phyloP scores from a whole-genome alignment of 1,140 invertebrate genomes.

The Aphidius gifuensis region DNA sequence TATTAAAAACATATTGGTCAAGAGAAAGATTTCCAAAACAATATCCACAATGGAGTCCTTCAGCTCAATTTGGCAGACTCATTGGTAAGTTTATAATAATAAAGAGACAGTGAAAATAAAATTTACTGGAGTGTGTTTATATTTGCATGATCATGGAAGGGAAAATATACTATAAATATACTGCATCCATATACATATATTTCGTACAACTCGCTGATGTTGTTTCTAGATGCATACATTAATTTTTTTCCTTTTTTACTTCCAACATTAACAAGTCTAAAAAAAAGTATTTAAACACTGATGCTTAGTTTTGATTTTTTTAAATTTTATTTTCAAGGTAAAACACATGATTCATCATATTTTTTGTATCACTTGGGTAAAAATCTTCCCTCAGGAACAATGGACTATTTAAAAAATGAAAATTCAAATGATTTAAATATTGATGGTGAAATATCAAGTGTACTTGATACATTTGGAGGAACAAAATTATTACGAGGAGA shows the following conservation, averaged over 20 bases:
- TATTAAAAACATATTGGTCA: background rate
- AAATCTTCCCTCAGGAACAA: slow-evolving; percentile 69
- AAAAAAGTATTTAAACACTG: too few species aligned
- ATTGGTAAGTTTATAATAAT: background rate
- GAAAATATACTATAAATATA: too few species aligned
- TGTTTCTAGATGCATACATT: too few species aligned
- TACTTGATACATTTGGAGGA: slow-evolving; percentile 76
- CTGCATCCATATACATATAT: too few species aligned
- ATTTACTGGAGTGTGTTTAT: too few species aligned
- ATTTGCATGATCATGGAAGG: too few species aligned
- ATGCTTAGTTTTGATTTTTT: background rate
- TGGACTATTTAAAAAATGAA: slow-evolving; percentile 80
- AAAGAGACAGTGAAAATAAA: too few species aligned
- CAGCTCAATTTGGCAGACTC: slow-evolving; percentile 2
- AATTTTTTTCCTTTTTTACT: too few species aligned
- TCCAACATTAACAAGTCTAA: too few species aligned
- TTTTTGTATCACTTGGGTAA: slow-evolving; percentile 76
- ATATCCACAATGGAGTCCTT: background rate
- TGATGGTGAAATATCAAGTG: slow-evolving; percentile 50
- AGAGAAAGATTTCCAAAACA: background rate
- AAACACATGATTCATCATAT: slow-evolving; percentile 79
- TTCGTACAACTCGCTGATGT: too few species aligned
- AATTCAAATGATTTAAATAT: slow-evolving; percentile 68
- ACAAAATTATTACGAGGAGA: slow-evolving; percentile 73
- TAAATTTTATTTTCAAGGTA: slow-evolving; percentile 61